Base-by-base conservation (phyloP, 2,797 vertebrate genomes). In the Benthosema pterotum region DNA sequence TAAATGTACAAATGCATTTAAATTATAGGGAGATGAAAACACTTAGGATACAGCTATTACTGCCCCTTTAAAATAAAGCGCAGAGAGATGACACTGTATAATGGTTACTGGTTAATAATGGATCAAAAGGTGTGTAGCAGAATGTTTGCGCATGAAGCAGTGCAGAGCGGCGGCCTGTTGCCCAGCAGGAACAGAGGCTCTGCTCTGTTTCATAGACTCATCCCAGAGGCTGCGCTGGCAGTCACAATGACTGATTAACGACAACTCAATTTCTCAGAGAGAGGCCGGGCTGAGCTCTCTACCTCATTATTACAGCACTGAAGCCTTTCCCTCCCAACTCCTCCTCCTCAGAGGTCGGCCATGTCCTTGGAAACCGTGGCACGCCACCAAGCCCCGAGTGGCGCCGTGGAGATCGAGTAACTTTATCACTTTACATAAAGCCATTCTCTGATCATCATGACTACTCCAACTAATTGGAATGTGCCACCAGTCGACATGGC, bases 311-410 rank as follows among this genome's bases (percentile, higher is more conserved):
- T 38, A 38, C 32, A 38, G 32, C 32, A 38, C 5, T 49, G 65
- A 71, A 46, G 9, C 62, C 66, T 32, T n/a, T 71, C 56, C 59
- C 17, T 63, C 13, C 60, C 46, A 0, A 75, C 65, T 42, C 38
- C 64, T 57, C 7, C 17, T n/a, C 56, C 3, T 25, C 28, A 60
- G 79, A 84, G 77, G 79, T 57, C 14, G 65, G 58, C 42, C 8
- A 78, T 83, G 82, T 87, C 89, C 88, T 87, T 88, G 81, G 79
- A 76, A 85, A 88, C 84, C 67, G 52, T 22, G 45, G 57, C 59
- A 48, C 6, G 12, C 42, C 25, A 56, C 45, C 49, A 25, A 25
- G n/a, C n/a, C 8, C 1, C 4, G 16, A 59, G 73, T 72, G 79
- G 68, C 17, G 60, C 55, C n/a, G 4, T 63, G 71, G 69, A 75